Conservation (phyloP, 1,140 invertebrate genomes). For the Spodoptera frugiperda region DNA sequence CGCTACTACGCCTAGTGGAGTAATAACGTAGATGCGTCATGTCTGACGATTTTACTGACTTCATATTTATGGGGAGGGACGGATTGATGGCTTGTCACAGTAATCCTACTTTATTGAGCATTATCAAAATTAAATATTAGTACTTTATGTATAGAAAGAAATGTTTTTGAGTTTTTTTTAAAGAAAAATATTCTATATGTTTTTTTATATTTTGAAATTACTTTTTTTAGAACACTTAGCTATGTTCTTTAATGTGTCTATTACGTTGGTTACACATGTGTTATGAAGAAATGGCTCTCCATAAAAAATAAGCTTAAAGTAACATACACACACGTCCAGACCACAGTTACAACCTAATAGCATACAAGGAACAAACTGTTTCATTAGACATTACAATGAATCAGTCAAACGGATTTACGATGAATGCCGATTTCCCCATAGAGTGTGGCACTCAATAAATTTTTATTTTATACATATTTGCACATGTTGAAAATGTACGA, state of each 20-base stretch:
- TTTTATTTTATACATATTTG: constrained; percentile 63
- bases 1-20: constrained; percentile 46
- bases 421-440: constrained; percentile 23
- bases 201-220: too few relatives aligned
- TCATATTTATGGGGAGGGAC: constrained; percentile 40
- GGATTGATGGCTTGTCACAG: constrained; percentile 32
- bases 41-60: constrained; percentile 37
- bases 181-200: too few relatives aligned
- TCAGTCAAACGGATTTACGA: constrained; percentile 13
- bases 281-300: too few relatives aligned
- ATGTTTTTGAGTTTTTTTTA: too few relatives aligned
- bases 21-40: constrained; percentile 44
- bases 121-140: constrained; percentile 26
- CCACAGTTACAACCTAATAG: too few relatives aligned
- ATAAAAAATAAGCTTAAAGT: too few relatives aligned
- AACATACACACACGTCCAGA: too few relatives aligned
- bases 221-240: too few relatives aligned
- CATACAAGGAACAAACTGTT: not conserved
- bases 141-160: too few relatives aligned
- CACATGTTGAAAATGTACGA: constrained; percentile 76
- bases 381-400: not conserved
- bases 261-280: too few relatives aligned
- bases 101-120: constrained; percentile 1
- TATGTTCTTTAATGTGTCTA: too few relatives aligned
- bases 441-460: constrained; percentile 44